These are phyloP conservation scores for Collichthys lucidus DNA, from an alignment of 2,113 vertebrate genomes.

Conservation along the genomic window DNA sequence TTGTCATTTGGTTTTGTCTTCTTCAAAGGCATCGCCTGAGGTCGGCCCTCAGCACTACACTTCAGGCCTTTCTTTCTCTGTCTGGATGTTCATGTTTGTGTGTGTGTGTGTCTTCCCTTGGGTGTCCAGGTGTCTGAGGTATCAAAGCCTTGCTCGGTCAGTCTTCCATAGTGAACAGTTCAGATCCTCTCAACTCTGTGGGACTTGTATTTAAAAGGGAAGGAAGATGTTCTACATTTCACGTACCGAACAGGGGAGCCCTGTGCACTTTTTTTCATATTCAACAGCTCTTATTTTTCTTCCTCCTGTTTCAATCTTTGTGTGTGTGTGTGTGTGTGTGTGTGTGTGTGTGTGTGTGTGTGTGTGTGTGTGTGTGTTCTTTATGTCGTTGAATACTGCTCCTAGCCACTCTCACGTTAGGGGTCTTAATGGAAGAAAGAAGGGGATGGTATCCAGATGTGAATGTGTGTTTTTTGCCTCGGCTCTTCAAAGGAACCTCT, in stretches of 20 bases:
- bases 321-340: too few species aligned
- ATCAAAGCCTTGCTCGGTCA: slow-evolving; percentile 49
- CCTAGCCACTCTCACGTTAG: slow-evolving; percentile 67
- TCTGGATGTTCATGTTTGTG: slow-evolving; percentile 3
- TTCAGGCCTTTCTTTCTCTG: slow-evolving; percentile 6
- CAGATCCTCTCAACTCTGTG: slow-evolving; percentile 37
- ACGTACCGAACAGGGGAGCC: slow-evolving; percentile 35
- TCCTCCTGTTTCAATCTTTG: slow-evolving; percentile 48
- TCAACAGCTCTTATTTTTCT: slow-evolving; percentile 51
- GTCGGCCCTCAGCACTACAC: background rate
- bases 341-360: too few species aligned
- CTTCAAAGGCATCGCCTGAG: slow-evolving; percentile 17
- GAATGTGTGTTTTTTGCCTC: slow-evolving; percentile 58
- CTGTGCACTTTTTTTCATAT: slow-evolving; percentile 35
- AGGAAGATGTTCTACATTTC: slow-evolving; percentile 66
- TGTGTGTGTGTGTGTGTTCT: slow-evolving; percentile 10
- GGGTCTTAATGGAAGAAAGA: slow-evolving; percentile 67
- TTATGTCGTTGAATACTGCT: slow-evolving; percentile 61
- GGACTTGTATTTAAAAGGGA: slow-evolving; percentile 47
- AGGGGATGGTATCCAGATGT: slow-evolving; percentile 82
- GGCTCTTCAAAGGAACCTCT: slow-evolving; percentile 58
- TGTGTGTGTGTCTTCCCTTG: slow-evolving; percentile 15
- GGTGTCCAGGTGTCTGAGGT: slow-evolving; percentile 52
- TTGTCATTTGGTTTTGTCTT: slow-evolving; percentile 21
- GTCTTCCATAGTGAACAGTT: slow-evolving; percentile 26